These are phyloP conservation scores for Ectobius pallidus DNA, from an alignment of 2,888 invertebrate species.

Conservation along the genomic window DNA sequence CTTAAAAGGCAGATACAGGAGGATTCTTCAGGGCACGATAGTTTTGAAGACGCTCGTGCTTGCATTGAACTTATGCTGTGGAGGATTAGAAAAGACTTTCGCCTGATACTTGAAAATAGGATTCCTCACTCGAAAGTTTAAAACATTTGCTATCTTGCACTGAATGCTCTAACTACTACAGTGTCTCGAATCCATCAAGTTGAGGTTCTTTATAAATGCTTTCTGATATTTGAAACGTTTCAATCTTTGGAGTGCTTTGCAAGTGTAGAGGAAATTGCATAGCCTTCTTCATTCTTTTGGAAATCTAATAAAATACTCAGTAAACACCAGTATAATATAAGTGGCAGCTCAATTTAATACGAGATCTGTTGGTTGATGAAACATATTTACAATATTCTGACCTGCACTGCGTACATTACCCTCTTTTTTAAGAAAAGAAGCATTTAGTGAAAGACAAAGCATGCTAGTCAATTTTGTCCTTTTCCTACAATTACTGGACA, in stretches of 20 bases:
- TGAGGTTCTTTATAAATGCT: no score
- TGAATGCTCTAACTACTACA: neutral
- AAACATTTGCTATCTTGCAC: no score
- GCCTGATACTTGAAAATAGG: conserved; percentile 47
- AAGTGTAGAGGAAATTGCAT: neutral
- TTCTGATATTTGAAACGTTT: no score
- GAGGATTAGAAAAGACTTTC: conserved; percentile 67
- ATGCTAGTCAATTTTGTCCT: conserved; percentile 6
- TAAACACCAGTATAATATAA: neutral
- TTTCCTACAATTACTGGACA: no score
- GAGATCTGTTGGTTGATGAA: neutral
- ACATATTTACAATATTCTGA: neutral
- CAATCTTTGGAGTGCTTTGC: no score
- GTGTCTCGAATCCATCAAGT: neutral
- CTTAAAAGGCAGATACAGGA: conserved; percentile 84
- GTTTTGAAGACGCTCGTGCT: conserved; percentile 89
- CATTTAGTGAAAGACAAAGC: neutral
- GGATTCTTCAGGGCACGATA: conserved; percentile 80
- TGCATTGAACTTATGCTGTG: conserved; percentile 89
- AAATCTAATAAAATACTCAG: neutral
- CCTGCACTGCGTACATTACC: neutral
- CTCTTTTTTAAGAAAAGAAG: no score
- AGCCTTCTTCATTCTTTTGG: neutral
- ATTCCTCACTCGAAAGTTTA: neutral
- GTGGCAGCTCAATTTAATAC: neutral